These are phyloP conservation scores for Aegypius monachus DNA, from an alignment of 2,113 vertebrate species.

Conservation along the genomic window DNA sequence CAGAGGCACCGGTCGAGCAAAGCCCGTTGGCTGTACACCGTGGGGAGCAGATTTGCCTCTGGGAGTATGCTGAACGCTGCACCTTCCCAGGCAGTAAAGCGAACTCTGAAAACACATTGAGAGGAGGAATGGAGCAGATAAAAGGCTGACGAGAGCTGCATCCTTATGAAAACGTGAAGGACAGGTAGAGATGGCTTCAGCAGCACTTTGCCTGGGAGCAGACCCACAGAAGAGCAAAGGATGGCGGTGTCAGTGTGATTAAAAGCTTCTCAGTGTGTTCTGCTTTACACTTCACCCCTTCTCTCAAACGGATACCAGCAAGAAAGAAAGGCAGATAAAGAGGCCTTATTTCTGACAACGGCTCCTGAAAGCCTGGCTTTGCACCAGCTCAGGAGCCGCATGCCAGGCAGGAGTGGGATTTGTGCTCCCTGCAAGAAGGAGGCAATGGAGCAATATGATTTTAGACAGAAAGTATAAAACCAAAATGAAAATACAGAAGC, in stretches of 20 bases:
- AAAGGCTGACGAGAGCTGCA: not conserved
- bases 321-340: not conserved
- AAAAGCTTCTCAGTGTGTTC: not conserved
- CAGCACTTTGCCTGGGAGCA: not conserved
- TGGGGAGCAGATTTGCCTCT: not conserved
- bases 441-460: not conserved
- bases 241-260: rapidly evolving
- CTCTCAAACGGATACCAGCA: not conserved
- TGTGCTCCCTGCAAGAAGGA: not conserved
- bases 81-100: not conserved
- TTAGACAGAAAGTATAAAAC: not conserved
- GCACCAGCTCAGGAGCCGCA: not conserved
- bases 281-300: not conserved
- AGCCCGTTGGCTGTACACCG: rapidly evolving
- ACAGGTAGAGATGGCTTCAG: not conserved
- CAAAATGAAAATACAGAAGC: not conserved
- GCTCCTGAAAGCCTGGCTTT: not conserved
- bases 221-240: not conserved
- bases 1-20: not conserved
- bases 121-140: not conserved
- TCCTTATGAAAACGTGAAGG: not conserved
- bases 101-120: not conserved
- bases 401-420: not conserved
- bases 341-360: not conserved
- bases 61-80: rapidly evolving